Conservation (phyloP, 2,888 invertebrate species). For the Glaucopsyche alexis region DNA sequence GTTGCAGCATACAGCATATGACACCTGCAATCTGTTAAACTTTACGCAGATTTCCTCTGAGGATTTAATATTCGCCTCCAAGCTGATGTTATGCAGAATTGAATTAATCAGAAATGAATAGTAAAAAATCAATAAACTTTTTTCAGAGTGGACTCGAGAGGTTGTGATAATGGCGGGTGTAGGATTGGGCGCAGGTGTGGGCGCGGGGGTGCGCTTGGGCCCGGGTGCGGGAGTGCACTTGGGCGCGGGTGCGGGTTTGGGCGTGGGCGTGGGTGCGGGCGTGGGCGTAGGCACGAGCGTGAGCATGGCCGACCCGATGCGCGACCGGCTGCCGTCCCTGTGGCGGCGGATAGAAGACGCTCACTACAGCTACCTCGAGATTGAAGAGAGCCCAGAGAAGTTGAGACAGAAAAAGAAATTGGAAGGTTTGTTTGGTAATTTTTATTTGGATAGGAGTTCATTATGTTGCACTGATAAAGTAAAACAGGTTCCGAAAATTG, state of each 20-base stretch:
- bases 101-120: not conserved
- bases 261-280: not conserved
- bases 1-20: too few relatives aligned
- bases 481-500: too few relatives aligned
- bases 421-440: constrained; percentile 81
- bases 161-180: constrained; percentile 5
- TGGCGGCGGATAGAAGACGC: constrained; percentile 87
- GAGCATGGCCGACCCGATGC: constrained; percentile 72
- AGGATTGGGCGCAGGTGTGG: not conserved
- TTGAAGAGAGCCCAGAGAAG: constrained; percentile 89
- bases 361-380: constrained; percentile 89
- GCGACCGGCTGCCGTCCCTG: constrained; percentile 82
- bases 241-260: constrained; percentile 40
- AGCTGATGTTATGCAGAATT: too few relatives aligned
- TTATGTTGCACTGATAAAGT: too few relatives aligned
- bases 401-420: constrained; percentile 87
- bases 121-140: not conserved
- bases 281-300: constrained; percentile 67
- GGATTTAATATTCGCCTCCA: too few relatives aligned
- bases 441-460: not conserved
- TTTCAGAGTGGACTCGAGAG: not conserved
- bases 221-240: constrained; percentile 55
- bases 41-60: too few relatives aligned
- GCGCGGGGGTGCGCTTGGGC: not conserved
- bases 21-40: too few relatives aligned